These are phyloP conservation scores for Thamnaconus septentrionalis DNA, from an alignment of 2,113 vertebrate species.

Conservation along the genomic window DNA sequence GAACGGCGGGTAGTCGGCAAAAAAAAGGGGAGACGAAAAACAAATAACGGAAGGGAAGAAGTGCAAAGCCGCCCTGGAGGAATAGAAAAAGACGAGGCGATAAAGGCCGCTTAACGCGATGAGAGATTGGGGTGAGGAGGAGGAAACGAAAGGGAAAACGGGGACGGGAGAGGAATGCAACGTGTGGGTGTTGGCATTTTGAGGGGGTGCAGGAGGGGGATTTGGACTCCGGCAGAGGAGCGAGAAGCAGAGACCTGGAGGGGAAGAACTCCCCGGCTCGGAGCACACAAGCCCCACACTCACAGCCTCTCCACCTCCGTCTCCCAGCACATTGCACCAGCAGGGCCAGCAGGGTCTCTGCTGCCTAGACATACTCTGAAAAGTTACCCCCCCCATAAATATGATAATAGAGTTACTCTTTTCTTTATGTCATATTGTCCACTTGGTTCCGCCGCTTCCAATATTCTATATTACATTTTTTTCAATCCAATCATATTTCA, in stretches of 20 bases:
- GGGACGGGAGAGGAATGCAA: slow-evolving; percentile 26
- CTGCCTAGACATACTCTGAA: no score
- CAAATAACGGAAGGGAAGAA: neutral
- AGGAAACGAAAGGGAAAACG: slow-evolving; percentile 33
- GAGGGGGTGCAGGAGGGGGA: slow-evolving; percentile 14
- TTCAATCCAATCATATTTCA: no score
- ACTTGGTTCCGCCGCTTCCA: no score
- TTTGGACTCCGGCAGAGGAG: slow-evolving; percentile 17
- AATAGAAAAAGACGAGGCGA: slow-evolving; percentile 11
- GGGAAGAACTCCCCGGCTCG: slow-evolving; percentile 10
- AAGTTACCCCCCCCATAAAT: no score
- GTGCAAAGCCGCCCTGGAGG: slow-evolving; percentile 8
- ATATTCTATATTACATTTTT: no score
- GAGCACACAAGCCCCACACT: slow-evolving; percentile 25
- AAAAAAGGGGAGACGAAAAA: neutral
- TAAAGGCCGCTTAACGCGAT: slow-evolving; percentile 19
- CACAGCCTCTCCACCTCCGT: slow-evolving; percentile 51
- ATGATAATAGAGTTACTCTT: no score
- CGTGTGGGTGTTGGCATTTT: slow-evolving; percentile 34
- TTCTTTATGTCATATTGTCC: no score
- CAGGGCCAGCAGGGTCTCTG: slow-evolving; percentile 45
- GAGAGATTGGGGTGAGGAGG: slow-evolving; percentile 15
- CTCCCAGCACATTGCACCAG: slow-evolving; percentile 50
- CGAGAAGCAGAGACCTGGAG: slow-evolving; percentile 36
- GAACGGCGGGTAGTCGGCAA: neutral